Base-by-base conservation (phyloP, 23 tunicate species). In the Pegea sp. region DNA sequence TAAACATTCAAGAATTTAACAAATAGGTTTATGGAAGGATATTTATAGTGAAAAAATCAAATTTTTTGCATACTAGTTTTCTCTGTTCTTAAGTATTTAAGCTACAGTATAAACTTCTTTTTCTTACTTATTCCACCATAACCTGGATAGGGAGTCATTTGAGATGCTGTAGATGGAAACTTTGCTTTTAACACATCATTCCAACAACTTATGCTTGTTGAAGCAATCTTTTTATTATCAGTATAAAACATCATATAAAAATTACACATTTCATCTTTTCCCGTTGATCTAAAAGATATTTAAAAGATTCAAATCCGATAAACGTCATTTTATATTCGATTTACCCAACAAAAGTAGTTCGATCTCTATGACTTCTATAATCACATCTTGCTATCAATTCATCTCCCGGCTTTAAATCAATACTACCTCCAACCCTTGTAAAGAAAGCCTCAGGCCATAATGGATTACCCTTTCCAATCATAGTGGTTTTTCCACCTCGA, bases 391-490 rank as follows among this genome's bases (percentile, higher is more conserved):
- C 93, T 6, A 60, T 13, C 26, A 91, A 22, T 7, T 16, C 24
- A 57, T 91, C 99, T 1, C 86, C 99, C 1, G 53, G 44, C 6
- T 53, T 28, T 22, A 91, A 8, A 1, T 52, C 78, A 33, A 91
- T 68, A 0, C 48, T 30, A 2, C 93, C 99, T 0, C 99, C 99
- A 31, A 91, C 78, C 0, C 99, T 71, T 20, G 86, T 62, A 53
- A 48, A 91, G 63, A 91, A 91, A 42, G 99, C 92, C 30, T 91
- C 88, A 4, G 99, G 99, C 99, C 99, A 91, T 55, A 68, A 59
- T 44, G 99, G 99, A 31, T 91, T 91, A 52, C 99, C 99, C 42
- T 91, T 91, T 29, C 99, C 99, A 23, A 91, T 91, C 99, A 91
- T 91, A 16, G 69, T 59, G 26, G 27, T 38, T 1, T 62, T 29